Percentiles rank a stretch among this genome's conserved stretches.
phyloP scores from a whole-genome alignment of 2,797 vertebrate species.

The Psittacula derbiana region DNA sequence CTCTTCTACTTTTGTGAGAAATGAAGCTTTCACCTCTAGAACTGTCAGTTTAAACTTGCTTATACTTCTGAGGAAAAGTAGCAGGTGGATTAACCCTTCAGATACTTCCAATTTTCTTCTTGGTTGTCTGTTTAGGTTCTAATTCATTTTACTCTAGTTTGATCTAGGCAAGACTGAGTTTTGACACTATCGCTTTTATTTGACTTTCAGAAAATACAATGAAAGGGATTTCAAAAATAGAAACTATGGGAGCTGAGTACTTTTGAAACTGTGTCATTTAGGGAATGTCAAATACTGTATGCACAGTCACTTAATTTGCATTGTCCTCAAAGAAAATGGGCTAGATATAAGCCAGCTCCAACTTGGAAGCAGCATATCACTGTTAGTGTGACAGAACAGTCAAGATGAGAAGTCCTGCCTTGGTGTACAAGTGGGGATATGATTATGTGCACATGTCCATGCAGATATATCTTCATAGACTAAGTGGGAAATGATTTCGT shows the following conservation, averaged over 20 bases:
- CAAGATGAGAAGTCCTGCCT: neutral
- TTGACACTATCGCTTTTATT: neutral
- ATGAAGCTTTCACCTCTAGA: constrained; percentile 26
- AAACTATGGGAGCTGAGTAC: neutral
- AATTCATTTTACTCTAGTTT: neutral
- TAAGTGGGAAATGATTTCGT: neutral
- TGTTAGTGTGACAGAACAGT: neutral
- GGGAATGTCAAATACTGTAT: neutral
- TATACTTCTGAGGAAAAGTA: neutral
- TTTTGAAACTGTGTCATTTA: neutral
- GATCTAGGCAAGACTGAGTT: neutral
- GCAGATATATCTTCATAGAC: neutral
- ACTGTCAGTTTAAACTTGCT: neutral
- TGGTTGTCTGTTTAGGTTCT: neutral
- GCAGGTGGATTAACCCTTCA: neutral
- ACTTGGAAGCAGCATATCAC: neutral
- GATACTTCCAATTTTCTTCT: neutral
- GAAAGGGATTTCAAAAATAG: neutral
- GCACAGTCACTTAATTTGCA: neutral
- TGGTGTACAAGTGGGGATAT: neutral
- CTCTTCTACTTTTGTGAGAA: constrained; percentile 7
- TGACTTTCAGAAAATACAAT: neutral
- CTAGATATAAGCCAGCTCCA: neutral
- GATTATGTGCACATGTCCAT: neutral
- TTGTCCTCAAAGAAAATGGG: neutral